Evolutionary conservation across 2,113 vertebrate genomes (phyloP), one percentile per base, ranked within the genome.

Genomic region (Ageneiosus marmoratus): DNA sequence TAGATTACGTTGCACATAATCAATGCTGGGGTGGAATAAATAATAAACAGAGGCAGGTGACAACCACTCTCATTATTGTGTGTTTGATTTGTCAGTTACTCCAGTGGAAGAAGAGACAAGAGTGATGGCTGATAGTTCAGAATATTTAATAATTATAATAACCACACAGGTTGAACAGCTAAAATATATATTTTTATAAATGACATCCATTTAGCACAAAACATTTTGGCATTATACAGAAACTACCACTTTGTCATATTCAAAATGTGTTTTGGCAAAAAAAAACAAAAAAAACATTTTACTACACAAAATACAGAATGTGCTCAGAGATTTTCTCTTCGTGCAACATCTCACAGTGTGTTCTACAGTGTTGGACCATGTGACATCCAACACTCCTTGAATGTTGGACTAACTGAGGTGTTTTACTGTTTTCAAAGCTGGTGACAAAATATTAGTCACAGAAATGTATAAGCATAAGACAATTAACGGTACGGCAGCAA

Each of bases 181-280:
- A 84, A 86, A 89, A 90, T 90, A 90, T 90, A 90, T 89, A 88
- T 89, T 88, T 88, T 89, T 89, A 91, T 82, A 83, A 51, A n/a
- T 83, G 63, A 84, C 18, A 88, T 87, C 62, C 69, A 86, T 87
- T 91, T 76, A 60, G 86, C 86, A 86, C 84, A 83, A 80, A 79
- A 80, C 16, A 80, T 46, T 50, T 37, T 51, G 74, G 60, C 74
- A 60, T 27, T 27, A 51, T 74, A 44, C 32, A 69, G 69, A 77
- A 62, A 56, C 58, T 56, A 84, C 58, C 78, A 75, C n/a, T 75
- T 80, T 44, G 77, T 70, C 7, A 18, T 60, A 46, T 58, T 16
- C 29, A 55, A 50, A 6, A 51, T 58, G 44, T 73, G 16, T 74
- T 50, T 69, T 29, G 20, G 32, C 32, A 75, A 80, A 56, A 46